phyloP scores from a whole-genome alignment of 2,113 vertebrate species.

The Tachuris rubrigastra region DNA sequence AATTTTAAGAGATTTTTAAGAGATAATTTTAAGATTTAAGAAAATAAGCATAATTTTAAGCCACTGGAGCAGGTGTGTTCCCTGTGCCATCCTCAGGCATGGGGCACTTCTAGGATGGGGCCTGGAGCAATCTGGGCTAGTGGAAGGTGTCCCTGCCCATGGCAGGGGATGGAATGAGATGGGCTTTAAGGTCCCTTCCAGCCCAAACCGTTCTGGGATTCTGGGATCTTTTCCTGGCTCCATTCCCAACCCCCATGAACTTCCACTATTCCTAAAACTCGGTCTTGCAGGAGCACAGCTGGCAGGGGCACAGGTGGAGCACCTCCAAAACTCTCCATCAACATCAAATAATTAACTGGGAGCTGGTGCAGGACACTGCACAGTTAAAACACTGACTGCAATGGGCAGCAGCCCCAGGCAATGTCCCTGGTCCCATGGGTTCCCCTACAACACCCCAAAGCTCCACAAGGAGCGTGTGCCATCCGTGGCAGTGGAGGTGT shows the following conservation, averaged over 20 bases:
- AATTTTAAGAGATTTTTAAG: no score
- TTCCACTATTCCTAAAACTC: not conserved
- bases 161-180: not conserved
- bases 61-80: not conserved
- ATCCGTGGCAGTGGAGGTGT: fast-evolving
- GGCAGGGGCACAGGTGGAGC: not conserved
- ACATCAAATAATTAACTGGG: not conserved
- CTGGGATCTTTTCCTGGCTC: not conserved
- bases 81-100: not conserved
- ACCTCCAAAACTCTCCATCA: not conserved
- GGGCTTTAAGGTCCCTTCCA: not conserved
- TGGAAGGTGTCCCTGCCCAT: not conserved
- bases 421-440: not conserved
- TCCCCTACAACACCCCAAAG: not conserved
- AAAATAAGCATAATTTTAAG: not conserved
- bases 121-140: not conserved
- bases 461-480: fast-evolving
- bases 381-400: not conserved
- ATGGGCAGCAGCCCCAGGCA: not conserved
- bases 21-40: no score
- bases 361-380: not conserved
- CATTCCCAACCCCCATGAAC: not conserved
- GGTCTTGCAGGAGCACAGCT: not conserved
- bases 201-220: not conserved
- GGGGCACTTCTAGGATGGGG: not conserved